Evolutionary conservation across 2,113 vertebrate genomes (phyloP).

Genomic region (Nothocercus nigrocapillus): DNA sequence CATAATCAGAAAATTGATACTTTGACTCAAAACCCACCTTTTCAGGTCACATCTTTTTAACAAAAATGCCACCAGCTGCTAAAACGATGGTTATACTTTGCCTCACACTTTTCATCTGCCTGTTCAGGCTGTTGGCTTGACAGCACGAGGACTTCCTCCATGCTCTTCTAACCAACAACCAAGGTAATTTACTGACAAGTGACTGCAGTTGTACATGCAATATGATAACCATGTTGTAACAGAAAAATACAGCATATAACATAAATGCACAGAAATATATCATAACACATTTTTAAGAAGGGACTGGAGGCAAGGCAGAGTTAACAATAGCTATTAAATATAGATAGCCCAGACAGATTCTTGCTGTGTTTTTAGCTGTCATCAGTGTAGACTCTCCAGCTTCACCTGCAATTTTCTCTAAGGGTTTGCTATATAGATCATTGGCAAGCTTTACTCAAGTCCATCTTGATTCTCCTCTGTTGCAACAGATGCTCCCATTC

Average conservation of each 20-base stretch:
- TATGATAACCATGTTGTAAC: neutral
- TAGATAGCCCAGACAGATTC: neutral
- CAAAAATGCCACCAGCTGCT: neutral
- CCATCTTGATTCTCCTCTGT: neutral
- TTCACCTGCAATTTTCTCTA: accelerated
- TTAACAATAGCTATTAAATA: neutral
- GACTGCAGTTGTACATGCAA: neutral
- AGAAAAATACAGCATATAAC: neutral
- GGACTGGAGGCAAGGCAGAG: neutral
- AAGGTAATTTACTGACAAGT: neutral
- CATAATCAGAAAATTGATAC: neutral
- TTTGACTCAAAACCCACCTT: neutral
- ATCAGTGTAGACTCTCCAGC: neutral
- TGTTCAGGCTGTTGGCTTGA: neutral
- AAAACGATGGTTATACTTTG: neutral
- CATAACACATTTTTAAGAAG: neutral
- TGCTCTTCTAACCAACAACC: neutral
- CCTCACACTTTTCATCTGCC: neutral
- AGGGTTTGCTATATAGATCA: neutral
- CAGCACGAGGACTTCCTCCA: neutral
- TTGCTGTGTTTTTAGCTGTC: neutral
- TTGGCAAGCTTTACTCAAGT: neutral
- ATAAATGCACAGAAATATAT: neutral
- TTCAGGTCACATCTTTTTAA: neutral
- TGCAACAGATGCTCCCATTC: neutral